Evolutionary conservation across 2,113 vertebrate genomes (phyloP).

Genomic region (Nannospalax galili): DNA sequence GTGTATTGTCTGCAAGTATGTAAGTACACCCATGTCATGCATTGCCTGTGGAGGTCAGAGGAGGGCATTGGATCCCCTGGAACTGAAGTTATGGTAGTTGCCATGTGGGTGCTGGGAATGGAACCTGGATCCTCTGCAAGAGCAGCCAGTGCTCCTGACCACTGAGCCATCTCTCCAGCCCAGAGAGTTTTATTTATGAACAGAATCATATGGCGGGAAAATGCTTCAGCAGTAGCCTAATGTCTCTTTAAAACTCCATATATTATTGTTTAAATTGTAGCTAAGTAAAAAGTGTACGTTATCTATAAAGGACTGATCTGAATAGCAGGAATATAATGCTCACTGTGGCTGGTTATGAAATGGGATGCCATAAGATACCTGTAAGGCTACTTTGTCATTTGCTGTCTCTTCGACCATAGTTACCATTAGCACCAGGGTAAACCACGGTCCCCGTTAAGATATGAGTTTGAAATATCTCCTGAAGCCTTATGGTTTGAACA

Average conservation of each 20-base stretch:
- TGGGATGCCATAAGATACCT: neutral
- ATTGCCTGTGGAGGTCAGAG: no score
- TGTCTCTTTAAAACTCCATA: neutral
- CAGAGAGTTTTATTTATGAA: neutral
- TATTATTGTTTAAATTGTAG: neutral
- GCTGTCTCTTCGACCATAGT: neutral
- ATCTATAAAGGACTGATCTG: neutral
- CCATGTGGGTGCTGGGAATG: no score
- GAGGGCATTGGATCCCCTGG: no score
- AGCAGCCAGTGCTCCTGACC: no score
- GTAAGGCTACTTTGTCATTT: neutral
- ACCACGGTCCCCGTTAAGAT: neutral
- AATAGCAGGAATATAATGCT: fast-evolving
- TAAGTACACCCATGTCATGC: no score
- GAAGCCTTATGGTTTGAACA: neutral
- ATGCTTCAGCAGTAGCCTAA: neutral
- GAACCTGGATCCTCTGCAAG: no score
- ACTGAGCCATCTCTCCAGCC: no score
- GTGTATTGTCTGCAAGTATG: no score
- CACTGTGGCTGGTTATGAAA: neutral
- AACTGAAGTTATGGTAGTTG: no score
- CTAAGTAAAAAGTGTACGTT: neutral
- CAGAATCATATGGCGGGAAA: neutral
- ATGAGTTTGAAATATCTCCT: neutral
- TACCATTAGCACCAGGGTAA: neutral